These are phyloP conservation scores for Pseudomyrmex dendroicus DNA, from an alignment of 1,140 invertebrate genomes.

Conservation along the genomic window DNA sequence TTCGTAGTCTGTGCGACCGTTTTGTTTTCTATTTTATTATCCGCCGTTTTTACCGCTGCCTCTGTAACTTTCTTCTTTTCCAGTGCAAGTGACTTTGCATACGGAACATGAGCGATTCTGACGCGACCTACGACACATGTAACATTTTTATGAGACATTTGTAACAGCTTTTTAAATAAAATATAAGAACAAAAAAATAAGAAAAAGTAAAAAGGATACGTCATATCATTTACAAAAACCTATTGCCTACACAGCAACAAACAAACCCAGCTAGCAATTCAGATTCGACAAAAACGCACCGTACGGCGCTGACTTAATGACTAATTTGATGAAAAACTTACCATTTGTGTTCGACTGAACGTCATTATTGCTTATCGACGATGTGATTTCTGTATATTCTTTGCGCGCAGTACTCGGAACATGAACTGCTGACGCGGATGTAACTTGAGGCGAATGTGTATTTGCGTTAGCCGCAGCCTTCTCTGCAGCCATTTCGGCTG, in stretches of 20 bases:
- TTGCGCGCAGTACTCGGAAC: constrained; percentile 16
- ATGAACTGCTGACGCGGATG: constrained; percentile 19
- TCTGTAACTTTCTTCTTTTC: constrained; percentile 87
- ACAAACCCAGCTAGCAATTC: too few relatives aligned
- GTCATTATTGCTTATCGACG: constrained; percentile 62
- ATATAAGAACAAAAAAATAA: too few relatives aligned
- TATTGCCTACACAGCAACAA: too few relatives aligned
- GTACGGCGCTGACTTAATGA: background rate
- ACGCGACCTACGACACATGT: constrained; percentile 72
- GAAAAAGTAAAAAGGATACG: too few relatives aligned
- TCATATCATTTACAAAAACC: too few relatives aligned
- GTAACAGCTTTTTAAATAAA: too few relatives aligned
- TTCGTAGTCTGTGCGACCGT: constrained; percentile 90
- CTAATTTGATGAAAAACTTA: constrained; percentile 30
- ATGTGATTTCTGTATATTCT: constrained; percentile 24
- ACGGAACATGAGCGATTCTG: constrained; percentile 88
- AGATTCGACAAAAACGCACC: background rate
- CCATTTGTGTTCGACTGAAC: constrained; percentile 79
- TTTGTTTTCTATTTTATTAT: constrained; percentile 81
- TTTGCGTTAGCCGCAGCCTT: constrained; percentile 49
- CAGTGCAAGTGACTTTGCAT: constrained; percentile 86
- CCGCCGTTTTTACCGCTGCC: constrained; percentile 74
- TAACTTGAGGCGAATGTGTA: constrained; percentile 3
- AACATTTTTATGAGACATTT: background rate
- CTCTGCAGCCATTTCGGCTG: constrained; percentile 74